Conservation (phyloP, 2,797 vertebrate genomes). For the Chiroxiphia lanceolata region DNA sequence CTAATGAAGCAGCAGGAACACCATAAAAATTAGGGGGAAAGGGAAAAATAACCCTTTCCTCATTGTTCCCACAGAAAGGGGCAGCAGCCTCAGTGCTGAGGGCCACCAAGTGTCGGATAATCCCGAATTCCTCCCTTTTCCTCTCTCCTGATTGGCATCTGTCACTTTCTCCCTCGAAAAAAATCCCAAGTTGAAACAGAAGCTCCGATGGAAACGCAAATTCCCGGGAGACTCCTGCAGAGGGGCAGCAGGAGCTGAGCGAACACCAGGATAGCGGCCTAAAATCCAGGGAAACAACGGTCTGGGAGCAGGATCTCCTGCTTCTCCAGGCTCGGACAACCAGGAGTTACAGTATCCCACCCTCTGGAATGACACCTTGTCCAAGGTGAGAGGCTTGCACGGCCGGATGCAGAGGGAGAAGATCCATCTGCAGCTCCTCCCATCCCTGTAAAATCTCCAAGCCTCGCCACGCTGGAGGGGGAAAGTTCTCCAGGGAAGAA, state of each 20-base stretch:
- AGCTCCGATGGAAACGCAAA: not conserved
- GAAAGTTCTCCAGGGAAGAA: not conserved
- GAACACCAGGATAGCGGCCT: not conserved
- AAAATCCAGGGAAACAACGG: not conserved
- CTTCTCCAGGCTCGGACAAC: not conserved
- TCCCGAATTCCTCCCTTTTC: not conserved
- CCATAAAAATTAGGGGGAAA: not conserved
- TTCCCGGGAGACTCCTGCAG: not conserved
- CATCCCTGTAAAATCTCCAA: not conserved
- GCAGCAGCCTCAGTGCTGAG: not conserved
- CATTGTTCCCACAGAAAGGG: not conserved
- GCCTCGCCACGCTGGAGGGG: not conserved
- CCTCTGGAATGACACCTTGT: not conserved
- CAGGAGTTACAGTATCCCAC: not conserved
- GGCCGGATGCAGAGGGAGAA: not conserved
- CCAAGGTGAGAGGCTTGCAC: not conserved
- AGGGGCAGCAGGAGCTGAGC: not conserved
- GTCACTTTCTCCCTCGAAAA: not conserved
- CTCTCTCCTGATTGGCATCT: not conserved
- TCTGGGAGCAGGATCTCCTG: not conserved
- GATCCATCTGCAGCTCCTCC: not conserved
- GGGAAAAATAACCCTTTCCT: not conserved
- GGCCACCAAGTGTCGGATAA: not conserved
- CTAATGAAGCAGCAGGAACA: not conserved
- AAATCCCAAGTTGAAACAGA: not conserved